Evolutionary conservation across 2,113 vertebrate genomes (phyloP).

Genomic region (Channa argus): DNA sequence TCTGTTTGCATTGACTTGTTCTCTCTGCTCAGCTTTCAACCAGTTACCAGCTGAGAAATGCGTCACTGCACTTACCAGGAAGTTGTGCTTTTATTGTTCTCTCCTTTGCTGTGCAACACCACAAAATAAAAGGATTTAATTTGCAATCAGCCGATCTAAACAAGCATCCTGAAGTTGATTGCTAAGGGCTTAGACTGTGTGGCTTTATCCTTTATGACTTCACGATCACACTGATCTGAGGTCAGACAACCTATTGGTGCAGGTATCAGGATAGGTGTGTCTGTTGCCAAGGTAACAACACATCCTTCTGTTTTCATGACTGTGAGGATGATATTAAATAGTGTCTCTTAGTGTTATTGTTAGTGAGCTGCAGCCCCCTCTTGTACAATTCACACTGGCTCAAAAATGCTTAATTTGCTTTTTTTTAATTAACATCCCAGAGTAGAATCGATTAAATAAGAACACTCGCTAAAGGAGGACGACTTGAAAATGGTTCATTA

Average conservation of each 20-base stretch:
- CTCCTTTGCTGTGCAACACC: neutral
- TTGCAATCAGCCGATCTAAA: neutral
- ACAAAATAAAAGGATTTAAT: conserved; percentile 10
- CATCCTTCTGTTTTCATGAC: conserved; percentile 18
- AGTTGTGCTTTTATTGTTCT: conserved; percentile 6
- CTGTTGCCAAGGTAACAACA: conserved; percentile 49
- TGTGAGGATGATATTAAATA: conserved; percentile 2
- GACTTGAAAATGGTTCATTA: neutral
- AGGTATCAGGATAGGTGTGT: conserved; percentile 40
- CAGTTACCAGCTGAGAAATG: conserved; percentile 7
- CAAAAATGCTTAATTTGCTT: neutral
- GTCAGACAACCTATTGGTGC: neutral
- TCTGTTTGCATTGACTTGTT: conserved; percentile 4
- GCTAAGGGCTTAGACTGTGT: neutral
- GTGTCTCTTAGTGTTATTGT: neutral
- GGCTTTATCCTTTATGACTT: conserved; percentile 9
- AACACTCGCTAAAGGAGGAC: neutral
- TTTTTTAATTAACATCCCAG: neutral
- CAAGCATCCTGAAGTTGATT: neutral
- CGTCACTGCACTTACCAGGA: conserved; percentile 35
- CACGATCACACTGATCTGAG: neutral
- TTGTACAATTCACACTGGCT: neutral
- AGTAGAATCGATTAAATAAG: neutral
- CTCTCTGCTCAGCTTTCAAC: neutral
- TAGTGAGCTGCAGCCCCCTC: conserved; percentile 16